Base-by-base conservation (phyloP, 2,888 invertebrate species). In the Xestia rhomboidea region DNA sequence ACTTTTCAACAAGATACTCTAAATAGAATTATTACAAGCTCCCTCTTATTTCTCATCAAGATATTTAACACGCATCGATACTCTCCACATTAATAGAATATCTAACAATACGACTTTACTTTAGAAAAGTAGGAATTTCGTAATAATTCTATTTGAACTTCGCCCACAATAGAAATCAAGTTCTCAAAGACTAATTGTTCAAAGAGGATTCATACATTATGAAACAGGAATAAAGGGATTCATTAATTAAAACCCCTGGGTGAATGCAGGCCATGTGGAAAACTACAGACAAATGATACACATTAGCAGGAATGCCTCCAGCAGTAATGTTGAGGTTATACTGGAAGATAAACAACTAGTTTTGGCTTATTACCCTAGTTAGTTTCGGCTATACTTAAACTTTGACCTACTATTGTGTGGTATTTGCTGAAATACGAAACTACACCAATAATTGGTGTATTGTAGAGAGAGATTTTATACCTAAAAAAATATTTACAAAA, bases 251-350 rank as follows among this genome's bases (percentile, higher is more conserved):
- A 89, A 77, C 87, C 89, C 79, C 80, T 83, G 83, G 82, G 84
- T 71, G 77, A 67, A 77, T 85, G 83, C 81, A 85, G 81, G 79
- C 81, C 88, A 76, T 83, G 88, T 87, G 90, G 89, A 91, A 91
- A 91, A 90, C 89, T 89, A 87, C 85, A 86, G 87, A 89, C 90
- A 89, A 89, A 90, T 91, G 86, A 86, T 83, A 84, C 81, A 88
- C 90, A 90, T 90, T 90, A 89, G 84, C 71, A 81, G 77, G 81
- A 87, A 79, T 84, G 84, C 68, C 72, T 64, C 21, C 18, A 77
- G 73, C 79, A 27, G 62, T 69, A 73, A 77, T 67, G 76, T 41
- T 57, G 73, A 49, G 64, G 60, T 68, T 82, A 69, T 44, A 57
- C 77, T 44, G 60, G 71, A 67, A 69, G 73, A 78, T 68, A 70